Base-by-base conservation (phyloP, 2,113 vertebrate genomes). In the Malaclemys terrapin region DNA sequence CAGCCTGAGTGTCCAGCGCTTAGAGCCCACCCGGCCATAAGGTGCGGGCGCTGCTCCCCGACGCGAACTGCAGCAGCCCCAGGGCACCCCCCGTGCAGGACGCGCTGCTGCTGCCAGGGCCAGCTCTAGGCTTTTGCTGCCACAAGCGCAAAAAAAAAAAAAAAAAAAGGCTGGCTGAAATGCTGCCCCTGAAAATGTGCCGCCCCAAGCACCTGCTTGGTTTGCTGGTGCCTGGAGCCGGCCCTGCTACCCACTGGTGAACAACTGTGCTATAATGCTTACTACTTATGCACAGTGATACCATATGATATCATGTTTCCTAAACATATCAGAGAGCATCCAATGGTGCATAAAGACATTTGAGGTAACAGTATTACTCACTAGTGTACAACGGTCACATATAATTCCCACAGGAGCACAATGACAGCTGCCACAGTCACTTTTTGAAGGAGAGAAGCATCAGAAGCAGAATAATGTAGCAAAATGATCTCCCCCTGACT, bases 281-380 rank as follows among this genome's bases (percentile, higher is more conserved):
- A 8, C n/a, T 38, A 38, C 35, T 72, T 38, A 25, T 24, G 20
- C n/a, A 75, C 38, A 75, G 69, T 42, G 20, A 42, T 20, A 75
- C 38, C 10, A 6, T 42, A 24, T 75, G 35, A 25, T 75, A 10
- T 24, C 69, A 75, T 35, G 14, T 75, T 42, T 75, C 69, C 35
- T 2, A 31, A 75, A 47, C 45, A 11, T 4, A 31, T 19, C 45
- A 19, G 45, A 81, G 72, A 79, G 27, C 69, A 90, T 80, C 17
- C 0, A 1, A 75, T 5, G 31, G 54, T 91, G 81, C 38, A 35
- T 0, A 0, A 47, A 0, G 1, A 93, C 47, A 57, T 24, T 6
- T 38, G 31, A 69, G 76, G 84, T 76, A 53, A 11, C 0, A 0
- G 29, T 89, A 85, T 76, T 72, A 81, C 72, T 81, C 86, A 89